Evolutionary conservation across 1,140 invertebrate species (phyloP).

Genomic region (Eurosta solidaginis): DNA sequence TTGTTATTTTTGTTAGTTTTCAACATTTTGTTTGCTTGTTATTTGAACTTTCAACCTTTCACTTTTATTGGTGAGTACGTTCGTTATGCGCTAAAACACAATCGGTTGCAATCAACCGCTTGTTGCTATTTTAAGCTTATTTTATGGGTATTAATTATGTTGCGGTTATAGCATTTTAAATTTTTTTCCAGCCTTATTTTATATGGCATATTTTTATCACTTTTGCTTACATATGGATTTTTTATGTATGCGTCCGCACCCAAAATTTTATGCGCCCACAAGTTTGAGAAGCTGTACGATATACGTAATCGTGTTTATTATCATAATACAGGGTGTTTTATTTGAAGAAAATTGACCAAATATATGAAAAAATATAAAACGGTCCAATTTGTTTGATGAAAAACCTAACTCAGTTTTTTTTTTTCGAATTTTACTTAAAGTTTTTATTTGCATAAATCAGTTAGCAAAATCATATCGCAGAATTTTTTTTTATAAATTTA

Average conservation of each 20-base stretch:
- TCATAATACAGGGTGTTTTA: too few species aligned
- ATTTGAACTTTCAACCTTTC: conserved; percentile 30
- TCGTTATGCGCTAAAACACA: not conserved
- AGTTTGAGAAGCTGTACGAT: not conserved
- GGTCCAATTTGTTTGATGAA: too few species aligned
- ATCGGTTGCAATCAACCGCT: not conserved
- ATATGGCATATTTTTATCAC: not conserved
- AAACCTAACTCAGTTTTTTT: too few species aligned
- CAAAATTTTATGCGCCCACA: not conserved
- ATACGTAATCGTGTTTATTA: too few species aligned
- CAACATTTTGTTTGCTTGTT: not conserved
- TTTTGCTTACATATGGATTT: not conserved
- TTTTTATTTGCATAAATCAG: too few species aligned
- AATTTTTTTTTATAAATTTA: too few species aligned
- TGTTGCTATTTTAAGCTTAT: not conserved
- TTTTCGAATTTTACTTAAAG: too few species aligned
- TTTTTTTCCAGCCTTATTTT: not conserved
- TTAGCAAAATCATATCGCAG: too few species aligned
- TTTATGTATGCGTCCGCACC: not conserved
- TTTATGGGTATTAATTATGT: not conserved
- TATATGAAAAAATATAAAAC: too few species aligned
- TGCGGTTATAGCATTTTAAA: too few species aligned
- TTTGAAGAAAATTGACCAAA: too few species aligned
- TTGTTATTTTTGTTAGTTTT: not conserved
- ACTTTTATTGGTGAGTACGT: not conserved